Evolutionary conservation across 2,113 vertebrate species (phyloP).

Genomic region (Rhinichthys klamathensis): DNA sequence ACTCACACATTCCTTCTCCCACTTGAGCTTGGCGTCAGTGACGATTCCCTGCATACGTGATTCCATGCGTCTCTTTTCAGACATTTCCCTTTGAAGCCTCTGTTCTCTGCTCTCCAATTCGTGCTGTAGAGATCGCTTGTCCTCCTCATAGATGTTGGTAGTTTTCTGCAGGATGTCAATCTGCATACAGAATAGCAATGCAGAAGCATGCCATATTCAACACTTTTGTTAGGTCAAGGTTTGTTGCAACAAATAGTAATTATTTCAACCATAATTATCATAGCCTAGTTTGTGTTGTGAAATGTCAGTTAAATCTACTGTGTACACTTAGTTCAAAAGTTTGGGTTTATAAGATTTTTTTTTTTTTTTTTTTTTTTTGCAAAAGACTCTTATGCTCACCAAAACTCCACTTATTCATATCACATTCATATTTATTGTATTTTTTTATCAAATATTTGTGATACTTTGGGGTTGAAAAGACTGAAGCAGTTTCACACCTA

Average conservation of each 20-base stretch:
- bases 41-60: constrained; percentile 88
- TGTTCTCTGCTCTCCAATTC: constrained; percentile 87
- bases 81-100: constrained; percentile 84
- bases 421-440: no score
- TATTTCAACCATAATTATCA: background rate
- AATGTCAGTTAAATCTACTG: background rate
- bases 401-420: no score
- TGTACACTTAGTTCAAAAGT: background rate
- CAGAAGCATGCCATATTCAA: background rate
- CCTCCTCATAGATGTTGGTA: constrained; percentile 89
- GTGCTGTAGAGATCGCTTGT: constrained; percentile 86
- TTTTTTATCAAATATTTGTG: no score
- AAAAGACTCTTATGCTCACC: background rate
- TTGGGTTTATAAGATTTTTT: background rate
- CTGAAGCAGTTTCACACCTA: no score
- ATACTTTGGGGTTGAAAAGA: no score
- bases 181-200: constrained; percentile 65
- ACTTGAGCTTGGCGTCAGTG: constrained; percentile 85
- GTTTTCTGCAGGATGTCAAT: constrained; percentile 95
- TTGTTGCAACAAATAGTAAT: background rate
- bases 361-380: no score
- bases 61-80: constrained; percentile 88
- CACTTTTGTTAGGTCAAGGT: background rate
- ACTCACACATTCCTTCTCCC: constrained; percentile 98
- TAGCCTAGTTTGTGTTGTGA: background rate